A percentile compares a stretch with the other conserved stretches of the same genome.
These are phyloP conservation scores for Urocolius indicus DNA, from an alignment of 2,113 vertebrate genomes.

Conservation along the genomic window DNA sequence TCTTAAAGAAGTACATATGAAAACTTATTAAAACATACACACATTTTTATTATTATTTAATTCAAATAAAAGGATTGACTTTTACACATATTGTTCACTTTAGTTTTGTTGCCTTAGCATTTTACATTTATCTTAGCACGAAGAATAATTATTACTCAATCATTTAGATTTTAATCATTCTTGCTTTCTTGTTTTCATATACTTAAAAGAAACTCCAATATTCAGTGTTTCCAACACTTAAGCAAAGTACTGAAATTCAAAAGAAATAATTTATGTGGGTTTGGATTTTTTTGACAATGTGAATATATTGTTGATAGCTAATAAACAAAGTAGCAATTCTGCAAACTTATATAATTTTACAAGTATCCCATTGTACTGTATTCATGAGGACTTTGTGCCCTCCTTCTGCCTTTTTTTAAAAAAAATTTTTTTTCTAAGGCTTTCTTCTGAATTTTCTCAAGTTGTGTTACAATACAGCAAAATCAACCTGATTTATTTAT, in stretches of 20 bases:
- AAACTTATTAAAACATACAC: neutral
- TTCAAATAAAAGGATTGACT: neutral
- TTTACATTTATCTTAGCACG: neutral
- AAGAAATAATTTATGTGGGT: neutral
- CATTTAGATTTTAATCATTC: neutral
- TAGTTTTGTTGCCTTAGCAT: neutral
- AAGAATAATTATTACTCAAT: neutral
- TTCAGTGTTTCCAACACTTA: neutral
- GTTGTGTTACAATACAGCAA: neutral
- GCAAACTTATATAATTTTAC: neutral
- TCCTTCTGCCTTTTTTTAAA: neutral
- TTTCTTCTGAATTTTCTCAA: neutral
- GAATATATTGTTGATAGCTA: neutral
- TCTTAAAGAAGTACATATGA: neutral
- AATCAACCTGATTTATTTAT: neutral
- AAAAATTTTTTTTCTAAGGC: neutral
- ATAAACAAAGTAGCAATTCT: neutral
- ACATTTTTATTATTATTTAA: neutral
- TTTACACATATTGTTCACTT: neutral
- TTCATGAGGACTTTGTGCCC: neutral
- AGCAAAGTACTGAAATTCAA: neutral
- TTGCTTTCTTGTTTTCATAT: neutral
- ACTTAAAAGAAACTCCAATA: neutral
- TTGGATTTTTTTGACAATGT: neutral
- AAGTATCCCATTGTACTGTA: neutral